Percentiles rank a stretch among this genome's conserved stretches.
These are phyloP conservation scores for Oreochromis tanganicae DNA, from an alignment of 2,113 vertebrate genomes.

Conservation along the genomic window DNA sequence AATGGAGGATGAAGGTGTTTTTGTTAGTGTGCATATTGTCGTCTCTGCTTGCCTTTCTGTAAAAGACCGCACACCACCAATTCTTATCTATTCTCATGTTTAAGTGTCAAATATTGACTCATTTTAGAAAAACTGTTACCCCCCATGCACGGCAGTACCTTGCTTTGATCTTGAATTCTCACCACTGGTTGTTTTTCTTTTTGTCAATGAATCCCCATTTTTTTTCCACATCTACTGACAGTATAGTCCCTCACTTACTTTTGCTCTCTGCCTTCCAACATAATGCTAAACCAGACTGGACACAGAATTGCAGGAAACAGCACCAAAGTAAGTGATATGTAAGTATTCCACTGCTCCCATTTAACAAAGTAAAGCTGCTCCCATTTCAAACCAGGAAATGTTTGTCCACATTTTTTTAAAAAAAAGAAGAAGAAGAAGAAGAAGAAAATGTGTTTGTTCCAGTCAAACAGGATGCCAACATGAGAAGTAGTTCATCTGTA, in stretches of 20 bases:
- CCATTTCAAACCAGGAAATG: neutral
- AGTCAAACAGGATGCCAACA: neutral
- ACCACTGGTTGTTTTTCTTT: neutral
- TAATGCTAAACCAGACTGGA: constrained; percentile 83
- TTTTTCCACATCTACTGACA: constrained; percentile 25
- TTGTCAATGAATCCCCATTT: neutral
- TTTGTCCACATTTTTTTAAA: neutral
- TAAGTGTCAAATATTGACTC: neutral
- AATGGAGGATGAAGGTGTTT: neutral
- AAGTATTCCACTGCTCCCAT: neutral
- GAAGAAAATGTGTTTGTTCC: neutral
- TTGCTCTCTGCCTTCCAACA: constrained; percentile 16
- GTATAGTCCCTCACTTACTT: neutral
- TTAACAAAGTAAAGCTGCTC: neutral
- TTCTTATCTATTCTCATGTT: neutral
- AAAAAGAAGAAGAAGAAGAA: neutral
- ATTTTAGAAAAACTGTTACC: neutral
- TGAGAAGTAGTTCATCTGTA: neutral
- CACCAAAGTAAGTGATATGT: constrained; percentile 80
- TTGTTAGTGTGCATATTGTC: neutral
- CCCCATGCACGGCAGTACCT: neutral
- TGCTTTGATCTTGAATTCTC: neutral
- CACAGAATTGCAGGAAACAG: constrained; percentile 82
- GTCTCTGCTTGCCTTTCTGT: neutral
- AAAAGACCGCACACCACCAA: no score